phyloP scores from a whole-genome alignment of 1,140 invertebrate species.

The Oreohelix idahoensis region DNA sequence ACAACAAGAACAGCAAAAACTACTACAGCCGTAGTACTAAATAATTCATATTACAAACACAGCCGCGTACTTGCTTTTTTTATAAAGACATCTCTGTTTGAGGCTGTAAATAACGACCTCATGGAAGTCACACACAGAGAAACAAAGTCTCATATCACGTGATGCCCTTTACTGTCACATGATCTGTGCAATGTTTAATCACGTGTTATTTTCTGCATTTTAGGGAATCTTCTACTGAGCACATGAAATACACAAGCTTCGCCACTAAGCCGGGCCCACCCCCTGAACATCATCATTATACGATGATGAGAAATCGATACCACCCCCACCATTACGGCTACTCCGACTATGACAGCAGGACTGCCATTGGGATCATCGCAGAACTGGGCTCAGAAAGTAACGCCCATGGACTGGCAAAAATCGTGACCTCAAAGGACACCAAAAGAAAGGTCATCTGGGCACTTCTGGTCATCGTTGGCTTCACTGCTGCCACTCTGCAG shows the following conservation, averaged over 20 bases:
- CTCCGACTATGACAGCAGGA: slow-evolving; percentile 21
- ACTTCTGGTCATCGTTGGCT: slow-evolving; percentile 65
- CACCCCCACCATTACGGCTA: slow-evolving; percentile 5
- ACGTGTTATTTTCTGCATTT: neutral
- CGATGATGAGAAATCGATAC: slow-evolving; percentile 17
- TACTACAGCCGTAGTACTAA: too few relatives aligned
- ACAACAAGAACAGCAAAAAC: too few relatives aligned
- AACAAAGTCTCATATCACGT: too few relatives aligned
- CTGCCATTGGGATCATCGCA: slow-evolving; percentile 58
- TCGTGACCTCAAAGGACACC: slow-evolving; percentile 63
- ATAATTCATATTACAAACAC: too few relatives aligned
- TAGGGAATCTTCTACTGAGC: neutral
- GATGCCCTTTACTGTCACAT: too few relatives aligned
- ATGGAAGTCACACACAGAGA: too few relatives aligned
- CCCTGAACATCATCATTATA: neutral
- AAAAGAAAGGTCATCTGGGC: slow-evolving; percentile 66
- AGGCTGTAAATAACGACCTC: too few relatives aligned
- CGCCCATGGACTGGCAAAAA: slow-evolving; percentile 67
- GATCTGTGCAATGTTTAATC: neutral
- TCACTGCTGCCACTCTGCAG: slow-evolving; percentile 67
- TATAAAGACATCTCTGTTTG: too few relatives aligned
- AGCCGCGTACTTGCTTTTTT: too few relatives aligned
- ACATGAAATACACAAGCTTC: slow-evolving; percentile 28
- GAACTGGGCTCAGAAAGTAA: slow-evolving; percentile 69
- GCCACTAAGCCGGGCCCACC: neutral